Evolutionary conservation across 2,888 invertebrate genomes (phyloP).

Genomic region (Lottia scabra): DNA sequence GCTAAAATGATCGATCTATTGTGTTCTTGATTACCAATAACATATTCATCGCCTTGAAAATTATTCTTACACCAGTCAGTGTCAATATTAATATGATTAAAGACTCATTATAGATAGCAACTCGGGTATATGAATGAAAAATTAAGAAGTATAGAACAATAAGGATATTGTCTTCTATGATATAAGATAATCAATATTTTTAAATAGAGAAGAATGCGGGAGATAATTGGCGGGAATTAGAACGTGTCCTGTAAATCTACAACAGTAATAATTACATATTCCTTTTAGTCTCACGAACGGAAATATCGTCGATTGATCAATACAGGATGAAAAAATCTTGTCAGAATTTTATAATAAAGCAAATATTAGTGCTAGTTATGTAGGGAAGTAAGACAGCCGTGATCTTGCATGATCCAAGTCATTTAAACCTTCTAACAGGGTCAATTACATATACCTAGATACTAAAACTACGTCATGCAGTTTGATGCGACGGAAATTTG

Average conservation of each 20-base stretch:
- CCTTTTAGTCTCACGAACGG: slow-evolving; percentile 5
- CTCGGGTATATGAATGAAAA: no score
- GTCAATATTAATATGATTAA: no score
- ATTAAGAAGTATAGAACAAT: no score
- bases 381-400: background rate
- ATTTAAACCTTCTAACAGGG: background rate
- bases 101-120: no score
- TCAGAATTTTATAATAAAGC: background rate
- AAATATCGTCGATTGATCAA: background rate
- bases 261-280: background rate
- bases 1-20: no score
- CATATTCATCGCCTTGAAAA: no score
- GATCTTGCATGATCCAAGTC: background rate
- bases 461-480: background rate
- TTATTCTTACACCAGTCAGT: no score
- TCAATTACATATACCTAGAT: background rate
- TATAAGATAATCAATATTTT: no score
- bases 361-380: background rate
- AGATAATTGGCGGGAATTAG: slow-evolving; percentile 8
- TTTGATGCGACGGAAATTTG: background rate
- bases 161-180: no score
- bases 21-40: no score
- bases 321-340: background rate
- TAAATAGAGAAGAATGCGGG: background rate
- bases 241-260: background rate